A percentile compares a stretch with the other conserved stretches of the same genome.
Evolutionary conservation across 2,888 invertebrate genomes (phyloP).

Genomic region (Willowsia nigromaculata): DNA sequence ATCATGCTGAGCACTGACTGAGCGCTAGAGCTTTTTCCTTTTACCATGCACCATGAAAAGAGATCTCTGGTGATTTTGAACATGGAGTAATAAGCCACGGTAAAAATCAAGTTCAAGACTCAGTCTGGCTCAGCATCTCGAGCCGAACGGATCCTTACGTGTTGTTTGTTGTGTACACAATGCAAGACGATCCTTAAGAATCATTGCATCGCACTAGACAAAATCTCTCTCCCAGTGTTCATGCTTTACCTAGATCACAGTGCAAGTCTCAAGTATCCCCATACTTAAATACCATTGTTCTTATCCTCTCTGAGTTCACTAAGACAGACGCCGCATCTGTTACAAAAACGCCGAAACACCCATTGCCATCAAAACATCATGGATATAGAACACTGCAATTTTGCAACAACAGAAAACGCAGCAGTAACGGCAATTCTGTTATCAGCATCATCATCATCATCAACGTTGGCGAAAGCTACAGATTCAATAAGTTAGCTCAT

Average conservation of each 20-base stretch:
- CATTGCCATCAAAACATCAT: not conserved
- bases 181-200: not conserved
- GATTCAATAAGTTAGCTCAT: slow-evolving; percentile 24
- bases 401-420: not conserved
- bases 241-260: too few species aligned
- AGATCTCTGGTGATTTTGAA: not conserved
- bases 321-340: not conserved
- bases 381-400: not conserved
- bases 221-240: not conserved
- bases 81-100: not conserved
- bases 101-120: slow-evolving; percentile 63
- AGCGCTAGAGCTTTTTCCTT: not conserved
- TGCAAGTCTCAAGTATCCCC: too few species aligned
- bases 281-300: too few species aligned
- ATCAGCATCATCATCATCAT: not conserved
- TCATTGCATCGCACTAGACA: not conserved
- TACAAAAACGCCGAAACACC: not conserved
- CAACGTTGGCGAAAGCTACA: not conserved
- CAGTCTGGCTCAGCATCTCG: slow-evolving; percentile 67
- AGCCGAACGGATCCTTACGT: slow-evolving; percentile 25
- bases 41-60: slow-evolving; percentile 1
- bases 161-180: not conserved
- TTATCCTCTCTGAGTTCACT: too few species aligned
- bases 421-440: not conserved
- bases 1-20: not conserved